Evolutionary conservation across 2,113 vertebrate species (phyloP), one percentile per base, ranked within the genome.

Genomic region (Pycnonotus jocosus): DNA sequence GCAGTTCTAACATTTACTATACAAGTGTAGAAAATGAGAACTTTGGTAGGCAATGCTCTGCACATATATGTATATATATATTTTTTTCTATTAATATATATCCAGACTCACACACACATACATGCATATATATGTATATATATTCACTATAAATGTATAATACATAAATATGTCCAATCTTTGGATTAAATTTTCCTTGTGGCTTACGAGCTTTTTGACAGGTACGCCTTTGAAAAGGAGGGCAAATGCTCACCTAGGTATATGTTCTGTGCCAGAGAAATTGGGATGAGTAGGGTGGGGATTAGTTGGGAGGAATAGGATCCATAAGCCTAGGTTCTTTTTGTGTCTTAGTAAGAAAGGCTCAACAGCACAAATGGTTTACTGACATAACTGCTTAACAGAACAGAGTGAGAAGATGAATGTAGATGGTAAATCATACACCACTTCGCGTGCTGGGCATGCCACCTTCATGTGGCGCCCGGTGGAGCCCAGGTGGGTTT

Each of bases 221-320:
- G 27, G 21, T 60, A 9, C 3, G 10, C 35, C 15, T 54, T 79
- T 58, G 56, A 71, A 66, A 58, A 42, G 25, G 17, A 53, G 6
- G 25, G 31, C 15, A 77, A 13, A 12, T 57, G 22, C 31, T 81
- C 18, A 7, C 18, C 5, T 58, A 5, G 25, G 10, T 15, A 3
- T 31, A 9, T 79, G 20, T 71, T 80, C 27, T 62, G 12, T 23
- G 22, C 45, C 10, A 9, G 24, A 21, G 21, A 7, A 53, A 7
- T 68, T 2, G 2, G 13, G 3, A 10, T 45, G 7, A 1, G 3
- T 40, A 6, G 16, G 2, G 3, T 42, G 13, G 3, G 7, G 13
- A 40, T 18, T 62, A 40, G 3, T 50, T 1, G 1, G 21, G 57
- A 62, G 18, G 23, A 51, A 44, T 11, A 58, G 8, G n/a, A 12